Evolutionary conservation across 2,113 vertebrate genomes (phyloP), one percentile per base, ranked within the genome.

Genomic region (Sceloporus undulatus): DNA sequence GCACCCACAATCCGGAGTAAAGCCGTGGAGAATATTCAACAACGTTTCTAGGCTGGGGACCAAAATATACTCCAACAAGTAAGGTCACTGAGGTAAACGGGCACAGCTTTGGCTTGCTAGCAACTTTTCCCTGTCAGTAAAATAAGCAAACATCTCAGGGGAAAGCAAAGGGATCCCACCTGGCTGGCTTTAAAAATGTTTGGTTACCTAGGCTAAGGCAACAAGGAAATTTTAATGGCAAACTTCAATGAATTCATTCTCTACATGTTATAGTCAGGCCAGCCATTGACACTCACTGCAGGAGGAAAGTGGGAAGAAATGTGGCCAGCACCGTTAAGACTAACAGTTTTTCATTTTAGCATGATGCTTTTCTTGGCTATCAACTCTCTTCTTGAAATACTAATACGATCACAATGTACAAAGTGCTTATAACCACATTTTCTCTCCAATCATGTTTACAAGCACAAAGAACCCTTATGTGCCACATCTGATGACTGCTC

Each of bases 61-160:
- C 85, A 86, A 86, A 79, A 52, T 68, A 86, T 27, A 86, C 29
- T 68, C 62, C 9, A 21, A 65, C 27, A 52, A 68, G 59, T 74
- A 68, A 62, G 62, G 75, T 86, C 59, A 79, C 6, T 68, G 62
- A 86, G 85, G 85, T 68, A 68, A 79, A 66, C 19, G 73, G 56
- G 25, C 75, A 29, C n/a, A 85, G 59, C 38, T 78, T 25, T 66
- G 59, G 40, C 27, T 48, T 34, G 21, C 38, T 68, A 52, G 65
- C 68, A 25, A 4, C 9, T 68, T 82, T 34, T n/a, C 34, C 40
- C 75, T 86, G 18, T 27, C 62, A 23, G 62, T n/a, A 38, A 86
- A 70, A 14, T 62, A 62, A 62, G 62, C 75, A 14, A 76, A 48
- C 5, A 11, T 74, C 74, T 78, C 42, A 34, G 29, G 9, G 62